These are phyloP conservation scores for Tringa solitaria DNA, from an alignment of 2,113 vertebrate genomes.

Conservation along the genomic window DNA sequence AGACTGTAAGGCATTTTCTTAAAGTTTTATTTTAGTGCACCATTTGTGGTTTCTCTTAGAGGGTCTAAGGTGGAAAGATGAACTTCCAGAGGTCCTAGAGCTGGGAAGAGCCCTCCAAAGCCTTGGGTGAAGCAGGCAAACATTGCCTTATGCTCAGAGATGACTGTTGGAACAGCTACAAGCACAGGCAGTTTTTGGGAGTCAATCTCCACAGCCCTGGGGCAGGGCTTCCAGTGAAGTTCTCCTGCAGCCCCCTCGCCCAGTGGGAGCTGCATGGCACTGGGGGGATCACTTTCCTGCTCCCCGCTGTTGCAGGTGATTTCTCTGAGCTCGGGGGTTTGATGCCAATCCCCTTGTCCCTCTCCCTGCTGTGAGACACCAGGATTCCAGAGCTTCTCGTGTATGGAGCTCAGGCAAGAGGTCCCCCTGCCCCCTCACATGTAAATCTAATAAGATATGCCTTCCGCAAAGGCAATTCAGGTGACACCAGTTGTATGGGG, in stretches of 20 bases:
- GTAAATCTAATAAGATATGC: not conserved
- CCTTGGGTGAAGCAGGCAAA: not conserved
- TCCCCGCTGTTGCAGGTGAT: not conserved
- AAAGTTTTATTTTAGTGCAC: not conserved
- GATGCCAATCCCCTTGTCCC: not conserved
- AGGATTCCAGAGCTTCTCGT: not conserved
- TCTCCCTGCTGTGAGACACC: not conserved
- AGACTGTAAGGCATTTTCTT: not conserved
- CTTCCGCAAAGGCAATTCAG: not conserved
- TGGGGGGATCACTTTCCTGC: not conserved
- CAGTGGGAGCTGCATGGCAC: rapidly evolving
- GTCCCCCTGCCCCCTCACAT: no score
- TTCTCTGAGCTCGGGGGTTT: not conserved
- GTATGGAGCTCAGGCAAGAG: not conserved
- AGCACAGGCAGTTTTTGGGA: not conserved
- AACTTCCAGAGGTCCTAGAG: not conserved
- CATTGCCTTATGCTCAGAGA: not conserved
- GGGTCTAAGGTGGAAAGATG: not conserved
- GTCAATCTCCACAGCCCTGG: not conserved
- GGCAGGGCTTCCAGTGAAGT: not conserved
- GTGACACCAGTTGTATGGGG: not conserved
- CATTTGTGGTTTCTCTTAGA: not conserved
- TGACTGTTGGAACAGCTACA: not conserved
- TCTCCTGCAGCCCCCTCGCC: not conserved
- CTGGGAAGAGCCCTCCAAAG: not conserved